These are phyloP conservation scores for Sciaenops ocellatus DNA, from an alignment of 2,797 vertebrate genomes.

Conservation along the genomic window DNA sequence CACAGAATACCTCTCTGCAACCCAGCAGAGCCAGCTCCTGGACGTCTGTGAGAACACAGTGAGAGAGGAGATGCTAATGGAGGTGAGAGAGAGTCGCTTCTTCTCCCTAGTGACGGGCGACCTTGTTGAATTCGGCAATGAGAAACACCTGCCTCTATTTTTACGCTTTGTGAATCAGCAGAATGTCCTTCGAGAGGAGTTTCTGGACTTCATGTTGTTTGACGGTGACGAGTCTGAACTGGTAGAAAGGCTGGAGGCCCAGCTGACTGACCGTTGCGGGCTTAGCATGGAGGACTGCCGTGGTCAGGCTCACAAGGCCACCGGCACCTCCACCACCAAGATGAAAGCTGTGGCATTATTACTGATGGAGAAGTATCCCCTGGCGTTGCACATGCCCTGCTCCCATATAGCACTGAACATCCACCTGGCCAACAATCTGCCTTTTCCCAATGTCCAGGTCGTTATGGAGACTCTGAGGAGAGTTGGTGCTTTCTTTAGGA, in stretches of 20 bases:
- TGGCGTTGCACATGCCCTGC: constrained; percentile 90
- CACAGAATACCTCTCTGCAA: constrained; percentile 88
- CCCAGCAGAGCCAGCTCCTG: constrained; percentile 91
- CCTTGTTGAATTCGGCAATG: constrained; percentile 88
- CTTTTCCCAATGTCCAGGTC: constrained; percentile 90
- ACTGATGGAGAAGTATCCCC: constrained; percentile 93
- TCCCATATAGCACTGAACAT: constrained; percentile 93
- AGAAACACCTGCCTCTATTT: constrained; percentile 90
- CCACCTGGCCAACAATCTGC: constrained; percentile 92
- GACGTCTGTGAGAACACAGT: constrained; percentile 94
- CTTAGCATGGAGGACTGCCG: constrained; percentile 96
- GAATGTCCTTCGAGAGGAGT: constrained; percentile 92
- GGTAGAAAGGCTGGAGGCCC: constrained; percentile 89
- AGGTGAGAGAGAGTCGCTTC: constrained; percentile 93
- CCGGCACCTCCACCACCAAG: constrained; percentile 91
- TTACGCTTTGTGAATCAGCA: constrained; percentile 94
- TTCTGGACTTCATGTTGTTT: constrained; percentile 92
- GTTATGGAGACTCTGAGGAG: constrained; percentile 91
- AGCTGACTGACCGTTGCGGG: constrained; percentile 93
- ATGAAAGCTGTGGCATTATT: constrained; percentile 93
- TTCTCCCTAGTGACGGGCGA: constrained; percentile 94
- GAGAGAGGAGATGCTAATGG: constrained; percentile 92
- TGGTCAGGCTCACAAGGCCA: constrained; percentile 93
- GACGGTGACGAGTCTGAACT: constrained; percentile 87
- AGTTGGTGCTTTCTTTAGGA: constrained; percentile 87